Base-by-base conservation (phyloP, 2,797 vertebrate genomes). In the Selene dorsalis region DNA sequence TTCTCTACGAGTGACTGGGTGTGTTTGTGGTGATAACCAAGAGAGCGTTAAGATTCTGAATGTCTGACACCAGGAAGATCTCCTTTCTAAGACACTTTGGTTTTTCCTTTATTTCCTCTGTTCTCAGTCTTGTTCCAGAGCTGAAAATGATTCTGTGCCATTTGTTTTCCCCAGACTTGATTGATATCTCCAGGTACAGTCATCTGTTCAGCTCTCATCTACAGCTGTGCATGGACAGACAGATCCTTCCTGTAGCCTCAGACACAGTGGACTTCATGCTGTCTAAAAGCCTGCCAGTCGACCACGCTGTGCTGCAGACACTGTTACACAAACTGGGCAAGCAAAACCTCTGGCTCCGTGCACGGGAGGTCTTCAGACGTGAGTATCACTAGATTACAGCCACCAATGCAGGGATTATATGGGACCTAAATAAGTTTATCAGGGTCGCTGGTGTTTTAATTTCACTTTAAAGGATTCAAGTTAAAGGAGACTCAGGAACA, bases 311-410 rank as follows among this genome's bases (percentile, higher is more conserved):
- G 83, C 95, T 98, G 56, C 95, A 94, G 89, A 89, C 71, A 35
- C 94, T 99, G 84, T 93, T 99, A 63, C 94, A 96, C 67, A 96
- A 95, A 86, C 95, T 99, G 85, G 97, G 96, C 86, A 96, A 96
- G 84, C 96, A 96, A 69, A 95, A 94, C 92, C 87, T 94, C 57
- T 99, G 97, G 98, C 93, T 90, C 32, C 96, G 96, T 57, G 97
- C 97, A 26, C 96, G 97, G 77, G 84, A 89, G 20, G 90, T 97
- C 85, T 99, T 98, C 91, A 97, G 94, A 93, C 90, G 98, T 99
- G 93, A 96, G 97, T 94, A 22, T 18, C 9, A 1, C 18, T 35
- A 11, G 47, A 20, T 20, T 41, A n/a, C 35, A 47, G n/a, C 20
- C 32, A 14, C 16, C 10, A 18, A 0, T 30, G 18, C 52, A 17